phyloP scores from a whole-genome alignment of 2,888 invertebrate genomes.

The Platycheirus albimanus region DNA sequence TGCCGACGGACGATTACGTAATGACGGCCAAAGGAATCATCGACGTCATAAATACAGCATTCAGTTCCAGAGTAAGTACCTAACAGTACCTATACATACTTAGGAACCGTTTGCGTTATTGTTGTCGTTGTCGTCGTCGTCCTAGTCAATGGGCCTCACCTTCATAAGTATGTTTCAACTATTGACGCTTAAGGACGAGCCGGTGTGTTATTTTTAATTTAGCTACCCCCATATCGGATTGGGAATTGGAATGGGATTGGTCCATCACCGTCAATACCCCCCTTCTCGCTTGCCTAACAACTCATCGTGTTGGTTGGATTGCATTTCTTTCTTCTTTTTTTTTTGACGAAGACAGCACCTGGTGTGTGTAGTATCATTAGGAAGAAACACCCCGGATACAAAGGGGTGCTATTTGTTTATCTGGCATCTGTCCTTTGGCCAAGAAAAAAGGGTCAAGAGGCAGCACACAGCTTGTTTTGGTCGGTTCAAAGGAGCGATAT shows the following conservation, averaged over 20 bases:
- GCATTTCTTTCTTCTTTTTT: too few relatives aligned
- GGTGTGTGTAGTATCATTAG: conserved; percentile 66
- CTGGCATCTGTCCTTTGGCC: conserved; percentile 73
- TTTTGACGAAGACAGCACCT: conserved; percentile 52
- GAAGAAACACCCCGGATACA: conserved; percentile 61
- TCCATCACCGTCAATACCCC: conserved; percentile 1
- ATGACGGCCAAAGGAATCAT: conserved; percentile 54
- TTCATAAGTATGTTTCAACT: conserved; percentile 19
- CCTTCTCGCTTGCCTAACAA: too few relatives aligned
- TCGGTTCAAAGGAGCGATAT: conserved; percentile 47
- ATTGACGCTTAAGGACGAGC: background rate
- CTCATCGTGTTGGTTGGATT: conserved; percentile 12
- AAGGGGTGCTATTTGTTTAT: conserved; percentile 62
- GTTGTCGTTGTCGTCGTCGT: background rate
- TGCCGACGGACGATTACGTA: conserved; percentile 45
- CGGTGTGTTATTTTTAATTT: conserved; percentile 28
- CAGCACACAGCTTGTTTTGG: conserved; percentile 56
- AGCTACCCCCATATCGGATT: conserved; percentile 42
- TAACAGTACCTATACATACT: too few relatives aligned
- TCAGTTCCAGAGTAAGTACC: too few relatives aligned
- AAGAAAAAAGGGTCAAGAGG: conserved; percentile 71
- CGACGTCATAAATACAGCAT: conserved; percentile 42
- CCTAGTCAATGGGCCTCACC: conserved; percentile 29
- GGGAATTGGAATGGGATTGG: conserved; percentile 23
- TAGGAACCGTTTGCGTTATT: too few relatives aligned